These are phyloP conservation scores for Spea bombifrons DNA, from an alignment of 2,113 vertebrate genomes.

Conservation along the genomic window DNA sequence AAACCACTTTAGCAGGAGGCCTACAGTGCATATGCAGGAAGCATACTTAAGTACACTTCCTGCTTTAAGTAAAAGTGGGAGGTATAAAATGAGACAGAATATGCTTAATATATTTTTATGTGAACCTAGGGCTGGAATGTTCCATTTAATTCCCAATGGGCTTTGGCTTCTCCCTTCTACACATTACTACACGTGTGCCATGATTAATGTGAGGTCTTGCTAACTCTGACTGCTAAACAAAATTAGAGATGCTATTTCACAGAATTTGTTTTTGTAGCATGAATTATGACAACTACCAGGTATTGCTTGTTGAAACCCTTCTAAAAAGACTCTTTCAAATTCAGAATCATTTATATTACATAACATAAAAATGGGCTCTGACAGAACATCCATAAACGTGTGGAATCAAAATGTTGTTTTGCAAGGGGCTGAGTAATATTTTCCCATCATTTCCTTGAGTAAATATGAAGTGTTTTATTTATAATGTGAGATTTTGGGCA, in stretches of 20 bases:
- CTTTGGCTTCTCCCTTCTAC: constrained; percentile 25
- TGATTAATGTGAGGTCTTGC: constrained; percentile 46
- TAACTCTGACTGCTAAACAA: constrained; percentile 34
- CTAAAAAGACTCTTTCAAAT: constrained; percentile 26
- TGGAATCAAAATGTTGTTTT: constrained; percentile 52
- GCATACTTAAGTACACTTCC: no score
- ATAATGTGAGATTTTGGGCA: constrained; percentile 57
- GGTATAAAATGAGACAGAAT: no score
- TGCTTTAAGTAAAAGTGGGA: no score
- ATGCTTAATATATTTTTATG: no score
- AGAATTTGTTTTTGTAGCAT: constrained; percentile 41
- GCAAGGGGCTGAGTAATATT: constrained; percentile 46
- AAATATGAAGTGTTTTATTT: constrained; percentile 58
- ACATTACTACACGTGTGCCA: constrained; percentile 35
- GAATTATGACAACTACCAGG: constrained; percentile 35
- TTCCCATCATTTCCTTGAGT: constrained; percentile 55
- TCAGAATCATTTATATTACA: constrained; percentile 8
- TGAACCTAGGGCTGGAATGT: no score
- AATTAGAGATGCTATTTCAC: constrained; percentile 35
- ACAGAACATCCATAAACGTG: constrained; percentile 31
- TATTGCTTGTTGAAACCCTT: constrained; percentile 31
- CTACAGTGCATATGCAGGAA: no score
- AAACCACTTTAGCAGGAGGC: no score
- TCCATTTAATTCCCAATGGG: neutral
- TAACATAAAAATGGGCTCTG: neutral